Evolutionary conservation across 2,113 vertebrate species (phyloP).

Genomic region (Ceratotherium simum): DNA sequence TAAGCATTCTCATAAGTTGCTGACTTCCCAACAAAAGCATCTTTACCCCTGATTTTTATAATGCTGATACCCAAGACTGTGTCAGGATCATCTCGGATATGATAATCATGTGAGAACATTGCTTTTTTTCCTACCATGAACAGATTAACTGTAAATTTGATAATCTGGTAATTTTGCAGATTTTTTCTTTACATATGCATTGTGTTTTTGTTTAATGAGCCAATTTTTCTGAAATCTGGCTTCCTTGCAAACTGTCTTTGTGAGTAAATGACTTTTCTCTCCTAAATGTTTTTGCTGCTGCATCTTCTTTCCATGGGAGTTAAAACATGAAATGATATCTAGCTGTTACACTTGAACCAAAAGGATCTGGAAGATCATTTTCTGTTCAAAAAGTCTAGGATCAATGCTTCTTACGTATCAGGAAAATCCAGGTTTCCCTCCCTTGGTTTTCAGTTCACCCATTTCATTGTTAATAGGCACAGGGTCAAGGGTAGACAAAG

Average conservation of each 20-base stretch:
- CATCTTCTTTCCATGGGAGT: not conserved
- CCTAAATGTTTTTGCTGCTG: not conserved
- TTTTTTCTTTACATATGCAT: not conserved
- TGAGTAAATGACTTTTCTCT: conserved; percentile 7
- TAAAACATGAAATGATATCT: not conserved
- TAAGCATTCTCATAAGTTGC: not conserved
- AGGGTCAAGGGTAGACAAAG: not conserved
- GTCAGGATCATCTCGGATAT: not conserved
- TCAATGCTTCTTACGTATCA: not conserved
- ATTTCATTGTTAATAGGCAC: conserved; percentile 4
- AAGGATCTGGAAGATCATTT: not conserved
- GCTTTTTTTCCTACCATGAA: not conserved
- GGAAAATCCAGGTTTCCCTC: not conserved
- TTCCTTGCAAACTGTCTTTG: not conserved
- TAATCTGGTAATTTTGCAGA: not conserved
- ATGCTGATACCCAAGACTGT: not conserved
- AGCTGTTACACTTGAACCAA: not conserved
- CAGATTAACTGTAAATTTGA: not conserved
- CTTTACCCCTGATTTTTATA: not conserved
- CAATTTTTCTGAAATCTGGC: not conserved
- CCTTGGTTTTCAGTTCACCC: not conserved
- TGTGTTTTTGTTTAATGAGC: not conserved
- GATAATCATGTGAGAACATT: not conserved
- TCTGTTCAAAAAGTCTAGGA: not conserved
- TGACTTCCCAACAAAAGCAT: not conserved